phyloP scores from a whole-genome alignment of 2,888 invertebrate genomes.

The Drosophila meridionalis region DNA sequence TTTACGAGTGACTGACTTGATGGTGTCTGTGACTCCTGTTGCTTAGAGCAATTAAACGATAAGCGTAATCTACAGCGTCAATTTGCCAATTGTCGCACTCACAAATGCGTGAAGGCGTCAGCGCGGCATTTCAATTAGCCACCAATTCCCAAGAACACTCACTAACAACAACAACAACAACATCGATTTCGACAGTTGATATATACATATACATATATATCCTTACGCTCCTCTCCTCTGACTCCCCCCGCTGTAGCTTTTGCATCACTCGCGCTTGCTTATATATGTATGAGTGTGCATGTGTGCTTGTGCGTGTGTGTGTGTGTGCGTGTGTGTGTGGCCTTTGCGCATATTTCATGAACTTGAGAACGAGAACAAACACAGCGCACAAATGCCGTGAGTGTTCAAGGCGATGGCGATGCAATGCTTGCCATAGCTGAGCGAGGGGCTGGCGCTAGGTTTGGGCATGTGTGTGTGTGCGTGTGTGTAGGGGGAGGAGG shows the following conservation, averaged over 20 bases:
- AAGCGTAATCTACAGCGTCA: constrained; percentile 74
- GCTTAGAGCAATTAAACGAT: constrained; percentile 76
- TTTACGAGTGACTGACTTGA: constrained; percentile 18
- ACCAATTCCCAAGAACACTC: constrained; percentile 18
- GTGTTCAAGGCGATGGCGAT: constrained; percentile 29
- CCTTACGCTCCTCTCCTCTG: no score
- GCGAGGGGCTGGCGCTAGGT: background rate
- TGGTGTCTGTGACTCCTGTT: constrained; percentile 64
- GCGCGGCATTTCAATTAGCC: constrained; percentile 75
- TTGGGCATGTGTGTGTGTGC: background rate
- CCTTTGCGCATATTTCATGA: constrained; percentile 77
- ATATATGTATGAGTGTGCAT: constrained; percentile 4
- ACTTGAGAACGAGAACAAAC: constrained; percentile 58
- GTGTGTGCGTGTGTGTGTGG: constrained; percentile 43
- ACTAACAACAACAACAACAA: constrained; percentile 2
- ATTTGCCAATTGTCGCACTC: constrained; percentile 72
- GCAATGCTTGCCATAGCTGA: background rate
- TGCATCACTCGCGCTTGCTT: constrained; percentile 1
- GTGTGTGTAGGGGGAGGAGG: background rate
- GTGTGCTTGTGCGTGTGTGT: constrained; percentile 31
- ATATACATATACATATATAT: constrained; percentile 1
- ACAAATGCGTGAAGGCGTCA: constrained; percentile 75
- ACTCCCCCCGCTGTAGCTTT: background rate
- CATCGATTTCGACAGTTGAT: constrained; percentile 1
- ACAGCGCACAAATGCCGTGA: constrained; percentile 38